Base-by-base conservation (phyloP, 2,888 invertebrate genomes). In the Elegia similella region DNA sequence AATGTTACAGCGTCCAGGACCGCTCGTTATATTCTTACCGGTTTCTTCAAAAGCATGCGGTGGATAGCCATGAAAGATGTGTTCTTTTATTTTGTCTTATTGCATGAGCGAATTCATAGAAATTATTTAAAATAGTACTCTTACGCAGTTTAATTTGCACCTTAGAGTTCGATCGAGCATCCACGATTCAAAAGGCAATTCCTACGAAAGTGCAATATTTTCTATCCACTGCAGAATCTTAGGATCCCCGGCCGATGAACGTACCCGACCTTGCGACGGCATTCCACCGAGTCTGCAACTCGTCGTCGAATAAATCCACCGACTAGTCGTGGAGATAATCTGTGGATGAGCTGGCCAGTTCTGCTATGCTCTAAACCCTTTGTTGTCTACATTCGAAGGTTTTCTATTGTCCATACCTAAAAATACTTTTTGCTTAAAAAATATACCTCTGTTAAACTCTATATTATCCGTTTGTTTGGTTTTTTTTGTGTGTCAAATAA, bases 201-300 rank as follows among this genome's bases (percentile, higher is more conserved):
- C 38, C 34, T 16, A 23, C 6, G 29, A 38, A 42, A 30, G 38
- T 29, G 29, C 30, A 29, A 56, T 56, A 47, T 38, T 55, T 48
- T 30, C 42, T 48, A 48, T 56, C 42, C 42, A 23, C 29, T 15
- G 15, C 38, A 56, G 48, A 69, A 82, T 82, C 78, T 75, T 73
- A 60, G 70, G 71, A 72, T 75, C 72, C 68, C 70, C 75, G 85
- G 86, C 73, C 85, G 81, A 83, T 84, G 86, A 82, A 86, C 86
- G 86, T 76, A 72, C 79, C 66, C 85, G 88, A 85, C 87, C 88
- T 88, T 85, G 88, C 75, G 68, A 65, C 72, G 66, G 81, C 85
- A 87, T 88, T 86, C 86, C 80, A 66, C 52, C 58, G 64, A 42
- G 38, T 23, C 46, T 52, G 44, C 60, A 62, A 64, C 59, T 32